phyloP scores from a whole-genome alignment of 2,797 vertebrate species.

The Dryobates pubescens region DNA sequence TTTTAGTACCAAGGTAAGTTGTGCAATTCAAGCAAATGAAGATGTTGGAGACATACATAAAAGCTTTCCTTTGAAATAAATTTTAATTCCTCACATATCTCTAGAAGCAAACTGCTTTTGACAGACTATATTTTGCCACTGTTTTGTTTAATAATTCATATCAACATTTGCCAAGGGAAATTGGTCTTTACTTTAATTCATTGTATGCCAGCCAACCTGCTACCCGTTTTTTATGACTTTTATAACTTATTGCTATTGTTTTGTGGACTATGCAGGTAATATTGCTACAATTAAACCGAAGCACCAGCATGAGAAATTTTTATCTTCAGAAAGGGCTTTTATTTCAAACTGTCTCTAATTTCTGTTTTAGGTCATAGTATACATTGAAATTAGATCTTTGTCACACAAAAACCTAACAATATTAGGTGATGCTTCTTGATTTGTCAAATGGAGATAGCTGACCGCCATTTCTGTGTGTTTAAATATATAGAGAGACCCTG shows the following conservation, averaged over 20 bases:
- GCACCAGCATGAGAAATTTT: neutral
- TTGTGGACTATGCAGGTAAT: neutral
- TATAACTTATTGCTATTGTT: neutral
- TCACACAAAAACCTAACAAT: neutral
- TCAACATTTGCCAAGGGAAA: constrained; percentile 51
- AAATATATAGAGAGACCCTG: neutral
- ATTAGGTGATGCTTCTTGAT: neutral
- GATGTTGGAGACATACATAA: neutral
- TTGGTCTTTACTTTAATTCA: neutral
- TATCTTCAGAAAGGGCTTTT: neutral
- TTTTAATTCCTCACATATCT: constrained; percentile 48
- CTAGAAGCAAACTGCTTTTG: constrained; percentile 58
- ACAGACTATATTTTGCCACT: constrained; percentile 59
- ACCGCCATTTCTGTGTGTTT: neutral
- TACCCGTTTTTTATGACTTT: neutral
- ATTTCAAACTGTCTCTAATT: neutral
- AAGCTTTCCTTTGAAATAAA: constrained; percentile 57
- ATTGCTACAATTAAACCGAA: neutral
- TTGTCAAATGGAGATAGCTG: neutral
- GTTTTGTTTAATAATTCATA: constrained; percentile 73
- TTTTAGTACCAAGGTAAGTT: neutral
- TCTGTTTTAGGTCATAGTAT: neutral
- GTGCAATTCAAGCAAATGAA: constrained; percentile 53
- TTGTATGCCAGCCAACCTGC: constrained; percentile 10
- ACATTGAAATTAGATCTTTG: neutral